phyloP scores from a whole-genome alignment of 2,797 vertebrate species.

The Chaunax sp. region DNA sequence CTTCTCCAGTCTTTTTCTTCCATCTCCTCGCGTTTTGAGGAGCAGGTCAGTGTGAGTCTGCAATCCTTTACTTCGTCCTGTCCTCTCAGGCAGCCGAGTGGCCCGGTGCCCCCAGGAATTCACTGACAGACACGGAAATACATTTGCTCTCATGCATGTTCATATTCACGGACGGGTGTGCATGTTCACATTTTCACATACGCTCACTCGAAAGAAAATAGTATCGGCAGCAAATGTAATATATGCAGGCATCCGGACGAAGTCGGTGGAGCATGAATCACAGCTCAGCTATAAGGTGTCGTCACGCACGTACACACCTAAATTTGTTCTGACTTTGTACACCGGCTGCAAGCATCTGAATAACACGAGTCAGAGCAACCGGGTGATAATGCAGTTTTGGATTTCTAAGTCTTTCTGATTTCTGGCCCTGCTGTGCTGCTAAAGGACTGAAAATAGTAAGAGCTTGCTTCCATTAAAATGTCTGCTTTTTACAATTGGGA shows the following conservation, averaged over 20 bases:
- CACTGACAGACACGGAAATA: neutral
- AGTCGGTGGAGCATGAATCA: conserved; percentile 17
- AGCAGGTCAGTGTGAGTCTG: conserved; percentile 50
- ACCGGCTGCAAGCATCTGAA: conserved; percentile 14
- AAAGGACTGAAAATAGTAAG: conserved; percentile 6
- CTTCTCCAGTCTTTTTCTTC: conserved; percentile 20
- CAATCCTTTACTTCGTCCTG: conserved; percentile 42
- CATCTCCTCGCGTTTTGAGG: conserved; percentile 37
- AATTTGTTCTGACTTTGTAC: conserved; percentile 43
- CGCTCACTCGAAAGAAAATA: conserved; percentile 20
- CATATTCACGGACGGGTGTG: neutral
- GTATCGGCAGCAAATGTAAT: conserved; percentile 5
- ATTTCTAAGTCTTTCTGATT: conserved; percentile 2
- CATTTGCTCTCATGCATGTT: conserved; percentile 4
- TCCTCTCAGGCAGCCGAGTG: conserved; percentile 34
- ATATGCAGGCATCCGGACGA: conserved; percentile 22
- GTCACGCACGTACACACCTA: conserved; percentile 35
- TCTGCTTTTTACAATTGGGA: neutral
- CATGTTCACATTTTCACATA: conserved; percentile 1
- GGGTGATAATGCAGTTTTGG: conserved; percentile 25
- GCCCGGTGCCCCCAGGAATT: conserved; percentile 35
- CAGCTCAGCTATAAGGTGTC: conserved; percentile 1
- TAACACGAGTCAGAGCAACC: conserved; percentile 12
- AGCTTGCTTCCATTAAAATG: neutral
- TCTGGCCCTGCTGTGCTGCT: neutral